A percentile compares a stretch with the other conserved stretches of the same genome.
Conservation (phyloP, 1,140 invertebrate species). For the Euwallacea similis region DNA sequence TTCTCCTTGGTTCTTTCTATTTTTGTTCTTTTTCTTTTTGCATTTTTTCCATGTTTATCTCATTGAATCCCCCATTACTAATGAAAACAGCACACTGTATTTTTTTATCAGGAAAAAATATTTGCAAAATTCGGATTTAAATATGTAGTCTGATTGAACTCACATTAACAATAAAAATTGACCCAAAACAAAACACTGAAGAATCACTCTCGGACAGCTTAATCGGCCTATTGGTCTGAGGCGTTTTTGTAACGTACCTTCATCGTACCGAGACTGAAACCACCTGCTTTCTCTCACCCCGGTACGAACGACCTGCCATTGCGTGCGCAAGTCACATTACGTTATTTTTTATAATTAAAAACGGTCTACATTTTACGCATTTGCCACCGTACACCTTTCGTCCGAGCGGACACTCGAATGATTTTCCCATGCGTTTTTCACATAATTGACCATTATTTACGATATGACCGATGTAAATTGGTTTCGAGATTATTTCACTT, state of each 20-base stretch:
- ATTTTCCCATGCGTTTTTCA: conserved; percentile 15
- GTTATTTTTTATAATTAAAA: conserved; percentile 22
- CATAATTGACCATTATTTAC: conserved; percentile 1
- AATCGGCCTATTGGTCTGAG: background rate
- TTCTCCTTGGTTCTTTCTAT: no score
- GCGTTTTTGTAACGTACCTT: conserved; percentile 20
- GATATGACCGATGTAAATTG: background rate
- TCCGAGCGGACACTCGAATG: background rate
- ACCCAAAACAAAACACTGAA: no score
- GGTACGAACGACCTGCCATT: conserved; percentile 15
- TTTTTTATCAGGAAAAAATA: no score
- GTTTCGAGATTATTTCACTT: background rate
- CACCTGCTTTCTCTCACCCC: conserved; percentile 18
- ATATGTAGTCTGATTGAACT: no score
- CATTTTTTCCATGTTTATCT: no score
- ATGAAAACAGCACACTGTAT: no score
- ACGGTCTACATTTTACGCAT: conserved; percentile 21
- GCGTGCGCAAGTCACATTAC: conserved; percentile 19
- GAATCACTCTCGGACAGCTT: no score
- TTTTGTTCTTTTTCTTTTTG: no score
- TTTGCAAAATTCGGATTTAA: no score
- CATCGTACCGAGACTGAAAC: conserved; percentile 19
- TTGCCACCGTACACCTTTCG: conserved; percentile 5
- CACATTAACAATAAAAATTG: no score
- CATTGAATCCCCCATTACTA: no score